Percentiles rank a stretch among this genome's conserved stretches.
These are phyloP conservation scores for Acanthornis magna DNA, from an alignment of 2,797 vertebrate species.

Conservation along the genomic window DNA sequence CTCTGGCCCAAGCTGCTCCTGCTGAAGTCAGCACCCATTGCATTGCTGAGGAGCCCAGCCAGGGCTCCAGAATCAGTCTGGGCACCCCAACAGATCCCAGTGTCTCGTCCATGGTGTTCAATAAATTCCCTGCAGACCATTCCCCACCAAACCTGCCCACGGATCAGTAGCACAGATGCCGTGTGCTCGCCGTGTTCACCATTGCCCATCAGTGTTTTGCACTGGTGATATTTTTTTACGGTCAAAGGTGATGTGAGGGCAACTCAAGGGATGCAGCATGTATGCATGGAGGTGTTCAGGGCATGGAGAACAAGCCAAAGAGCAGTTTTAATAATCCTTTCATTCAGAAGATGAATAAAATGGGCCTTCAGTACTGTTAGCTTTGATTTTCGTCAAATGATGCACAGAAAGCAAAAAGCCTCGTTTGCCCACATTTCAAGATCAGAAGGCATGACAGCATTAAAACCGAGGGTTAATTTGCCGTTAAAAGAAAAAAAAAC, in stretches of 20 bases:
- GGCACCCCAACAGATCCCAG: neutral
- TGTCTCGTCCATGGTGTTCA: neutral
- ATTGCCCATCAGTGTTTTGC: accelerated
- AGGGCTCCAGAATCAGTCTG: neutral
- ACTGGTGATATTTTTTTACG: neutral
- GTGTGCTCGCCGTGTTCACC: neutral
- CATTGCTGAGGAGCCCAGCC: neutral
- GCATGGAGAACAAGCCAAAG: neutral
- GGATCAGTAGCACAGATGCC: neutral
- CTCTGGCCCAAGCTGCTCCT: neutral
- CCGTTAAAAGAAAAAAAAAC: neutral
- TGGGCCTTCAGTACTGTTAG: constrained; percentile 39
- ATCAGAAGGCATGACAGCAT: constrained; percentile 16
- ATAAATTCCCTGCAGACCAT: neutral
- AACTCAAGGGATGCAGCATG: neutral
- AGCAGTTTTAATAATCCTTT: constrained; percentile 18
- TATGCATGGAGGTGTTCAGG: neutral
- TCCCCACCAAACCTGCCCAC: neutral
- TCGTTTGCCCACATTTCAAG: neutral
- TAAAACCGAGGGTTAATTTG: constrained; percentile 28
- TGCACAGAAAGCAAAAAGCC: constrained; percentile 36
- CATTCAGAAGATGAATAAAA: constrained; percentile 41
- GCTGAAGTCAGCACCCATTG: constrained; percentile 20
- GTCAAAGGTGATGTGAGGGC: constrained; percentile 16
- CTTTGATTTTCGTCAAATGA: constrained; percentile 28